Evolutionary conservation across 1,140 invertebrate genomes (phyloP).

Genomic region (Manduca sexta): DNA sequence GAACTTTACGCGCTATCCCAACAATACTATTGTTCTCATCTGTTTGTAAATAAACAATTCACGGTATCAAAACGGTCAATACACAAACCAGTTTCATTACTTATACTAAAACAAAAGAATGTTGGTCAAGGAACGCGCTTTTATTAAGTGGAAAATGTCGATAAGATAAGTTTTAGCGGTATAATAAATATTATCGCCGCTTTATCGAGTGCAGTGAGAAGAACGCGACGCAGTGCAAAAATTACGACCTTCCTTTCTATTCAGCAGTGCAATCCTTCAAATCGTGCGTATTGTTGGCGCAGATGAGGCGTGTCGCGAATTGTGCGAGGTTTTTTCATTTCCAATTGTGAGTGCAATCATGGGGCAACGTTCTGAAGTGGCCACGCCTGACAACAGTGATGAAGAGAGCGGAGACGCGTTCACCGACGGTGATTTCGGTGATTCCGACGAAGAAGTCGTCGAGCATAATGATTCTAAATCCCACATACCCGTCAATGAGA

Average conservation of each 20-base stretch:
- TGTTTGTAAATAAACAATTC: neutral
- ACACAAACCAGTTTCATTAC: neutral
- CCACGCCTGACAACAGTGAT: slow-evolving; percentile 52
- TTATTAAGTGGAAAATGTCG: slow-evolving; percentile 38
- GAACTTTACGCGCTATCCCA: neutral
- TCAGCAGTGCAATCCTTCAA: slow-evolving; percentile 11
- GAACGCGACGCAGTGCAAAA: slow-evolving; percentile 28
- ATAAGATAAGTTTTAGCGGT: slow-evolving; percentile 42
- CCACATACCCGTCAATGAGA: slow-evolving; percentile 46
- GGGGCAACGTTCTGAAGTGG: slow-evolving; percentile 41
- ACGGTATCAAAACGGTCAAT: neutral
- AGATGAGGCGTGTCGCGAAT: neutral
- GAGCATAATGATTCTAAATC: slow-evolving; percentile 26
- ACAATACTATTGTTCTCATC: neutral
- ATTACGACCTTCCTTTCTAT: slow-evolving; percentile 53
- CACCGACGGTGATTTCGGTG: slow-evolving; percentile 65
- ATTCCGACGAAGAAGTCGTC: slow-evolving; percentile 54
- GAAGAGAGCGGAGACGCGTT: slow-evolving; percentile 62
- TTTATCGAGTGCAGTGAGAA: slow-evolving; percentile 31
- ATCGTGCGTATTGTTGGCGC: neutral
- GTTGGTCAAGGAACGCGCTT: slow-evolving; percentile 28
- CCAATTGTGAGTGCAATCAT: slow-evolving; percentile 18
- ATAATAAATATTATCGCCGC: slow-evolving; percentile 35
- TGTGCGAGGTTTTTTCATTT: neutral
- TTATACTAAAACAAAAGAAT: slow-evolving; percentile 29